Evolutionary conservation across 2,113 vertebrate genomes (phyloP).

Genomic region (Chaenocephalus aceratus): DNA sequence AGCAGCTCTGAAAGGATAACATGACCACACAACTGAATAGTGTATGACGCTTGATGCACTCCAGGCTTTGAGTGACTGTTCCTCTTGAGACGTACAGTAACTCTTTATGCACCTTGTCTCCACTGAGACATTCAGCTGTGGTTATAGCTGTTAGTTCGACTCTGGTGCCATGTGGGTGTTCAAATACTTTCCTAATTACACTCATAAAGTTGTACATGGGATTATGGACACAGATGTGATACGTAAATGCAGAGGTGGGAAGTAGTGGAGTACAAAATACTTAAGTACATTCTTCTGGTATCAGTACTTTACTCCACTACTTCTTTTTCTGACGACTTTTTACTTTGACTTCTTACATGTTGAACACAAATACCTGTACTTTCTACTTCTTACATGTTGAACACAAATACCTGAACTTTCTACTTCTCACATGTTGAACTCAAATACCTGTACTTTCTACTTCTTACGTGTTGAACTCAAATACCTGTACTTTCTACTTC

Average conservation of each 20-base stretch:
- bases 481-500: too few species aligned
- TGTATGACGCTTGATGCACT: neutral
- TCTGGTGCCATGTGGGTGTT: neutral
- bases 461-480: too few species aligned
- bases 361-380: too few species aligned
- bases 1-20: neutral
- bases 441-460: too few species aligned
- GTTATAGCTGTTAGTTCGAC: neutral
- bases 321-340: too few species aligned
- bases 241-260: neutral
- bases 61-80: constrained; percentile 9
- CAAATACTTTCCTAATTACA: neutral
- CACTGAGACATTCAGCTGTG: constrained; percentile 1
- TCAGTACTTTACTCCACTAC: too few species aligned
- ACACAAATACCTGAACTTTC: too few species aligned
- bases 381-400: too few species aligned
- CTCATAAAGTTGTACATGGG: neutral
- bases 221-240: neutral
- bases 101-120: neutral
- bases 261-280: too few species aligned
- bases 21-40: neutral
- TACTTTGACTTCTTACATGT: too few species aligned
- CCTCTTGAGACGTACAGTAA: neutral
- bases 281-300: too few species aligned
- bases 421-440: too few species aligned